Percentiles rank a stretch among this genome's conserved stretches.
phyloP scores from a whole-genome alignment of 2,888 invertebrate genomes.

The Cheilosia grossa region DNA sequence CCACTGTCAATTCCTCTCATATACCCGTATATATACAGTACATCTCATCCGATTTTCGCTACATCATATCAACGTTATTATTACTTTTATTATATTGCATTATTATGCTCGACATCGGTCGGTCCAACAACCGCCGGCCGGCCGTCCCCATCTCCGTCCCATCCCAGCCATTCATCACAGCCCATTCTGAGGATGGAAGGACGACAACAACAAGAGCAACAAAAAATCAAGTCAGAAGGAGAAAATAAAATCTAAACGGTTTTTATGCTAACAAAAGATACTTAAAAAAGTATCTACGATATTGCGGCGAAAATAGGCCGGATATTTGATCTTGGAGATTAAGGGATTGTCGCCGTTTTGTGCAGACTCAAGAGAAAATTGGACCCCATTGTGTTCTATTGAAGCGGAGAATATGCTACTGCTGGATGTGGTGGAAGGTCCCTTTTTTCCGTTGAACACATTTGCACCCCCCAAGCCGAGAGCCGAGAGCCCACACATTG shows the following conservation, averaged over 20 bases:
- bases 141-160: conserved; percentile 8
- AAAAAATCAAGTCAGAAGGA: conserved; percentile 32
- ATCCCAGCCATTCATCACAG: conserved; percentile 12
- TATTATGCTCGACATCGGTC: conserved; percentile 71
- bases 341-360: conserved; percentile 78
- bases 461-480: conserved; percentile 1
- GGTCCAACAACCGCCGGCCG: conserved; percentile 45
- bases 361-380: conserved; percentile 78
- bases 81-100: conserved; percentile 75
- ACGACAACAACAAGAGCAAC: conserved; percentile 22
- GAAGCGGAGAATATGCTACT: conserved; percentile 75
- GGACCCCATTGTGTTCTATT: conserved; percentile 77
- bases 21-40: conserved; percentile 16
- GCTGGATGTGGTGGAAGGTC: conserved; percentile 20
- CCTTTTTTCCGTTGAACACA: conserved; percentile 35
- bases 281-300: conserved; percentile 76
- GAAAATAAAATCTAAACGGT: conserved; percentile 72
- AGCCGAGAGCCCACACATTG: conserved; percentile 16
- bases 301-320: conserved; percentile 77
- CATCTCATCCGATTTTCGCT: conserved; percentile 71
- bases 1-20: conserved; percentile 4
- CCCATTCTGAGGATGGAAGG: conserved; percentile 21
- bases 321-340: conserved; percentile 78
- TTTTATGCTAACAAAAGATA: conserved; percentile 74
- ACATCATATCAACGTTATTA: conserved; percentile 74